Evolutionary conservation across 1,140 invertebrate genomes (phyloP).

Genomic region (Limonius californicus): DNA sequence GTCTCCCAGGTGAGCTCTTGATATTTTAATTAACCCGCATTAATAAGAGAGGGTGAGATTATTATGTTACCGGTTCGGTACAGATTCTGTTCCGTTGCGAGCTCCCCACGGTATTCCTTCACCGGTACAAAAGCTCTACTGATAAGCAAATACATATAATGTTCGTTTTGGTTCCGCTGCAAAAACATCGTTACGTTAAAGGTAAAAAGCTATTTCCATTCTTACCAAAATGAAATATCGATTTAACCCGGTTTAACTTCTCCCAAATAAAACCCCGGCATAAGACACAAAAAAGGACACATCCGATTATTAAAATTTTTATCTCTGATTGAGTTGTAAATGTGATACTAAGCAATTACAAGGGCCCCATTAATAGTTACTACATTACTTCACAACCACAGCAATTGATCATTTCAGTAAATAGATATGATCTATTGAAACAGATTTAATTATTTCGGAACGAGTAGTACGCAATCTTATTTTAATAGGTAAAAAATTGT

Average conservation of each 20-base stretch:
- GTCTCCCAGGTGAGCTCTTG: slow-evolving; percentile 32
- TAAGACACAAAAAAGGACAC: too few relatives aligned
- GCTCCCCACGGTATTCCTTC: neutral
- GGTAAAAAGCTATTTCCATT: neutral
- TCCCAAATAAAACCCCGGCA: too few relatives aligned
- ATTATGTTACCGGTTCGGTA: slow-evolving; percentile 25
- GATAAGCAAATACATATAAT: slow-evolving; percentile 1
- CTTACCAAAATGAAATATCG: neutral
- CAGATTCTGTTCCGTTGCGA: neutral
- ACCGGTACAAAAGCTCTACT: neutral
- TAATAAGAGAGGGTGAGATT: slow-evolving; percentile 34
- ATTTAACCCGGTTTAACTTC: neutral
- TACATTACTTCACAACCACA: too few relatives aligned
- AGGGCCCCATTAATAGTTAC: too few relatives aligned
- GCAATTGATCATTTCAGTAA: too few relatives aligned
- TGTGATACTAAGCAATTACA: too few relatives aligned
- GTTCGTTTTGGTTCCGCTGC: neutral
- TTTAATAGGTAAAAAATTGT: too few relatives aligned
- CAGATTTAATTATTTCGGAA: too few relatives aligned
- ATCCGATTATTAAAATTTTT: too few relatives aligned
- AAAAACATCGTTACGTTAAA: neutral
- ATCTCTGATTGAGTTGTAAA: too few relatives aligned
- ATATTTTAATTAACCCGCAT: slow-evolving; percentile 37
- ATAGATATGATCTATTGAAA: too few relatives aligned
- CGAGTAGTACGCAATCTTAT: too few relatives aligned